Percentiles rank a stretch among this genome's conserved stretches.
These are phyloP conservation scores for Trichomalopsis sarcophagae DNA, from an alignment of 1,140 invertebrate genomes.

Conservation along the genomic window DNA sequence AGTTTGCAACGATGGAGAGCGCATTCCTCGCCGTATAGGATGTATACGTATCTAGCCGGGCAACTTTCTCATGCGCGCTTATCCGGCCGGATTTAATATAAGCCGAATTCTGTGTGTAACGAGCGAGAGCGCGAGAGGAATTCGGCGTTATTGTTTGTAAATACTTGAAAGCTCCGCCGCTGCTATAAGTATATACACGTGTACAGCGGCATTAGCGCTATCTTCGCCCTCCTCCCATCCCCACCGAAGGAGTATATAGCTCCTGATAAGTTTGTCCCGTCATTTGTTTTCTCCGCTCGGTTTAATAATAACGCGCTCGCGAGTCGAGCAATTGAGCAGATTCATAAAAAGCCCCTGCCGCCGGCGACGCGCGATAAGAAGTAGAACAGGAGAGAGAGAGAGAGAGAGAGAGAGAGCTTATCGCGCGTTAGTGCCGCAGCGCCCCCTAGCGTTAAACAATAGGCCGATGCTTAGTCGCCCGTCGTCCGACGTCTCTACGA, in stretches of 20 bases:
- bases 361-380: background rate
- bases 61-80: slow-evolving; percentile 3
- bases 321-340: background rate
- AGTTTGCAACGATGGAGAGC: too few relatives aligned
- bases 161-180: background rate
- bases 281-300: background rate
- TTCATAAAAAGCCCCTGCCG: background rate
- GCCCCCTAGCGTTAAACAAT: background rate
- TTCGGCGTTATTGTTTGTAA: background rate
- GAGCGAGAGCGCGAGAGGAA: background rate
- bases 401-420: background rate
- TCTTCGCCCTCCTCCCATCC: too few relatives aligned
- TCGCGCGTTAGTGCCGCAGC: background rate
- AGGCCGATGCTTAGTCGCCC: background rate
- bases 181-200: too few relatives aligned
- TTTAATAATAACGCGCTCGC: background rate
- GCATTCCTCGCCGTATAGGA: background rate
- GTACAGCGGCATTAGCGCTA: too few relatives aligned
- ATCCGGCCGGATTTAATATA: background rate
- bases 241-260: too few relatives aligned
- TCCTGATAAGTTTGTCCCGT: background rate
- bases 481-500: background rate
- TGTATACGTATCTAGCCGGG: background rate
- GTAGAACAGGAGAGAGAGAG: background rate
- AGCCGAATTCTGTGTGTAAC: background rate